These are phyloP conservation scores for Cyclophora punctaria DNA, from an alignment of 2,888 invertebrate species.

Conservation along the genomic window DNA sequence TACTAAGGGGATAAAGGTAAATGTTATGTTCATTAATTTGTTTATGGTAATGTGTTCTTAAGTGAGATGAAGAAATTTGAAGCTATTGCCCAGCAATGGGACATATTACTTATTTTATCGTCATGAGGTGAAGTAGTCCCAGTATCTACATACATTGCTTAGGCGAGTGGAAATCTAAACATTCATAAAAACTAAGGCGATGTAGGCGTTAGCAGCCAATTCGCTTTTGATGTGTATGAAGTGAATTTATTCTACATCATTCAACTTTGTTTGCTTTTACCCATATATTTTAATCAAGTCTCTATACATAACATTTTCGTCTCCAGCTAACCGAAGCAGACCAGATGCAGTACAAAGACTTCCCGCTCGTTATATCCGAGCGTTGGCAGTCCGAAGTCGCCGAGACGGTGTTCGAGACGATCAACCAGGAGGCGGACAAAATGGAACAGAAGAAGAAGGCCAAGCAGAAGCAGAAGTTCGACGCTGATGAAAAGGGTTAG, in stretches of 20 bases:
- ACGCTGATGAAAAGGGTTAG: constrained; percentile 93
- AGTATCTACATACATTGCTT: too few species aligned
- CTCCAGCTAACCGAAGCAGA: constrained; percentile 92
- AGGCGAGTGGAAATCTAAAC: too few species aligned
- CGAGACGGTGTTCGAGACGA: constrained; percentile 98
- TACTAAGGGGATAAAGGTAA: constrained; percentile 97
- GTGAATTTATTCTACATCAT: too few species aligned
- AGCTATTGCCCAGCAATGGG: too few species aligned
- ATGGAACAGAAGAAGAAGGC: constrained; percentile 94
- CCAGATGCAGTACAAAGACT: constrained; percentile 98
- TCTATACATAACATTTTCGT: neutral
- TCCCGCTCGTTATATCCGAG: constrained; percentile 98
- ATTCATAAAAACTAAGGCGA: too few species aligned
- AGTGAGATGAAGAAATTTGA: too few species aligned
- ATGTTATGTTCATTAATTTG: too few species aligned
- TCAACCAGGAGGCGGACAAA: constrained; percentile 98
- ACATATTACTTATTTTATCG: too few species aligned
- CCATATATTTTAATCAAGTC: neutral
- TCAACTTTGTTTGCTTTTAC: neutral
- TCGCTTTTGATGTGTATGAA: too few species aligned
- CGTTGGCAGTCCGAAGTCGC: constrained; percentile 99
- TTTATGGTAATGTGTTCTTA: too few species aligned
- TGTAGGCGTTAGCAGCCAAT: too few species aligned
- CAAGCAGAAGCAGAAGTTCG: constrained; percentile 95
- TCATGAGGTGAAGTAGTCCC: too few species aligned